A percentile compares a stretch with the other conserved stretches of the same genome.
Evolutionary conservation across 2,888 invertebrate species (phyloP).

Genomic region (Thymelicus acteon): DNA sequence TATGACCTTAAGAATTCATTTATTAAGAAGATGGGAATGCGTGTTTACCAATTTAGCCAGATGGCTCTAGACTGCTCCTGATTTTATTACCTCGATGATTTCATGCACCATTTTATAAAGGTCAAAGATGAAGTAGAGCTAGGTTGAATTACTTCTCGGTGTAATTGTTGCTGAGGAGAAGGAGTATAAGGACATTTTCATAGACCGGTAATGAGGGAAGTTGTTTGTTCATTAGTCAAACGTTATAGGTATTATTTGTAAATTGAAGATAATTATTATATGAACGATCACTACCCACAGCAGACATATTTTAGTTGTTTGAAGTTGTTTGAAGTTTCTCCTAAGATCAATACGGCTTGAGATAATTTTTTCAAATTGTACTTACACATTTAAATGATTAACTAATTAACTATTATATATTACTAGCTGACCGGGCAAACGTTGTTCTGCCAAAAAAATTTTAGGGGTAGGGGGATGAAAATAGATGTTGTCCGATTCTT

Average conservation of each 20-base stretch:
- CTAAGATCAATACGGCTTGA: no score
- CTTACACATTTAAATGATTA: no score
- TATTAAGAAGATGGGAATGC: conserved; percentile 21
- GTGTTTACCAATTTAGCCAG: conserved; percentile 23
- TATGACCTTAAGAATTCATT: conserved; percentile 1
- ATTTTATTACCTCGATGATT: conserved; percentile 27
- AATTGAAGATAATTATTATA: background rate
- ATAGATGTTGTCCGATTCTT: no score
- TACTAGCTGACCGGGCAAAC: no score
- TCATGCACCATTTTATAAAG: conserved; percentile 24
- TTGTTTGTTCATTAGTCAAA: conserved; percentile 2
- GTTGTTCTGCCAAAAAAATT: no score
- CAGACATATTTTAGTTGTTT: no score
- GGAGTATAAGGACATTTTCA: background rate
- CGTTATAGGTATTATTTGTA: background rate
- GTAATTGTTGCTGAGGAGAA: background rate
- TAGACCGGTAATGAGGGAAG: background rate
- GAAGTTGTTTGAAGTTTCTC: no score
- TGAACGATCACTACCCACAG: no score
- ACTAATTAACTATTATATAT: no score
- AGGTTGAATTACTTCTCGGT: conserved; percentile 14
- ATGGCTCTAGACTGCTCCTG: conserved; percentile 17
- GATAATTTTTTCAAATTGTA: no score
- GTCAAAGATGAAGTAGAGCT: conserved; percentile 19
- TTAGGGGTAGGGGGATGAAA: no score